Evolutionary conservation across 2,113 vertebrate species (phyloP).

Genomic region (Hypomesus transpacificus): DNA sequence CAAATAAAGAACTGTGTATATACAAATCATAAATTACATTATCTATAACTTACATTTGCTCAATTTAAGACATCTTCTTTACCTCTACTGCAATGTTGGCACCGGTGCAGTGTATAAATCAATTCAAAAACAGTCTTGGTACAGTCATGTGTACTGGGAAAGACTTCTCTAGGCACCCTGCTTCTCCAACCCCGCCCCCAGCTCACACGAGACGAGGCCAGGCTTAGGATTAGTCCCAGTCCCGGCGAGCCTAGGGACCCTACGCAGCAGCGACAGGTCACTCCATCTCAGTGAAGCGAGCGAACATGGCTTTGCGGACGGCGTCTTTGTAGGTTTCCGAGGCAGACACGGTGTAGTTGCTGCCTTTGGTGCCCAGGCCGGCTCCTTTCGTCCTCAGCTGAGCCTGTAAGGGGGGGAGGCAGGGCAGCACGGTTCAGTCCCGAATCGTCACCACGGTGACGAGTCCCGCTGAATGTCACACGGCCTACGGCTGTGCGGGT

Average conservation of each 20-base stretch:
- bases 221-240: neutral
- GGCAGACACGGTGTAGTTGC: conserved; percentile 86
- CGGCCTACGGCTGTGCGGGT: too few species aligned
- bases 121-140: neutral
- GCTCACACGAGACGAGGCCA: neutral
- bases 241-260: neutral
- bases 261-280: conserved; percentile 49
- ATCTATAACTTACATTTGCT: conserved; percentile 17
- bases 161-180: too few species aligned
- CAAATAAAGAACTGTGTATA: conserved; percentile 55
- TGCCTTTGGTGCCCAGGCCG: conserved; percentile 92
- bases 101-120: conserved; percentile 10
- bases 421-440: neutral
- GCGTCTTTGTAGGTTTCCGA: conserved; percentile 97
- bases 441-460: too few species aligned
- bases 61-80: conserved; percentile 4
- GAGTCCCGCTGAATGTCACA: too few species aligned
- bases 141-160: neutral
- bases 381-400: conserved; percentile 92
- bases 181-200: too few species aligned
- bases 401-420: conserved; percentile 71
- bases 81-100: neutral
- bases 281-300: conserved; percentile 96
- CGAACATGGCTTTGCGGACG: conserved; percentile 98
- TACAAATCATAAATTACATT: conserved; percentile 65